Conservation (phyloP, 2,888 invertebrate species). For the Tupiocoris notatus region DNA sequence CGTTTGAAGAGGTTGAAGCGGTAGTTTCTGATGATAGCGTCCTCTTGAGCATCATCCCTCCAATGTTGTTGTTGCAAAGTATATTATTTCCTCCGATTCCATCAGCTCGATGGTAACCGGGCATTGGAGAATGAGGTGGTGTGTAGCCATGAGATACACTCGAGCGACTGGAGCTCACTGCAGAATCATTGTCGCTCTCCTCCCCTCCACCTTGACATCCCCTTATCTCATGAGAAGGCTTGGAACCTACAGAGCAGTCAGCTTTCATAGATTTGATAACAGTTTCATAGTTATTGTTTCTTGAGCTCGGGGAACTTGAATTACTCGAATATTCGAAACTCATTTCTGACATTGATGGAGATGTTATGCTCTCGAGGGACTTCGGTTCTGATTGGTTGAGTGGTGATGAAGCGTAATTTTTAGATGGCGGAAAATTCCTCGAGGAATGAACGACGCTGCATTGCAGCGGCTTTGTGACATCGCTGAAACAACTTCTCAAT, state of each 20-base stretch:
- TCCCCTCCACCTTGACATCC: conserved; percentile 55
- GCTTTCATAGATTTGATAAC: conserved; percentile 1
- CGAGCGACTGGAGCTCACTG: conserved; percentile 80
- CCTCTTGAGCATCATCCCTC: conserved; percentile 57
- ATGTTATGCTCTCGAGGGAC: conserved; percentile 61
- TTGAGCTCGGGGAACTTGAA: conserved; percentile 46
- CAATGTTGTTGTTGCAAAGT: conserved; percentile 54
- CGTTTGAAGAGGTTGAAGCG: conserved; percentile 63
- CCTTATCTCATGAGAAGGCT: conserved; percentile 41
- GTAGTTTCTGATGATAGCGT: conserved; percentile 73
- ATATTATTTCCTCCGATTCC: conserved; percentile 52
- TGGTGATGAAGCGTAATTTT: conserved; percentile 53
- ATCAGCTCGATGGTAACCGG: conserved; percentile 59
- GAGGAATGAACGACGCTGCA: background rate
- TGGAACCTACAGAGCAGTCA: conserved; percentile 5
- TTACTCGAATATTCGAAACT: conserved; percentile 58
- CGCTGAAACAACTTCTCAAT: conserved; percentile 46
- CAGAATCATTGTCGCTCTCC: conserved; percentile 84
- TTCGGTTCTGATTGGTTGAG: conserved; percentile 54
- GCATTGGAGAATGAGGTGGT: conserved; percentile 69
- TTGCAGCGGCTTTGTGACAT: conserved; percentile 33
- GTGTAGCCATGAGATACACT: conserved; percentile 74
- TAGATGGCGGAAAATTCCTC: conserved; percentile 38
- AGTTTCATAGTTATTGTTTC: conserved; percentile 33
- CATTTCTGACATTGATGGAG: conserved; percentile 61